phyloP scores from a whole-genome alignment of 2,113 vertebrate species.

The Osmerus mordax region DNA sequence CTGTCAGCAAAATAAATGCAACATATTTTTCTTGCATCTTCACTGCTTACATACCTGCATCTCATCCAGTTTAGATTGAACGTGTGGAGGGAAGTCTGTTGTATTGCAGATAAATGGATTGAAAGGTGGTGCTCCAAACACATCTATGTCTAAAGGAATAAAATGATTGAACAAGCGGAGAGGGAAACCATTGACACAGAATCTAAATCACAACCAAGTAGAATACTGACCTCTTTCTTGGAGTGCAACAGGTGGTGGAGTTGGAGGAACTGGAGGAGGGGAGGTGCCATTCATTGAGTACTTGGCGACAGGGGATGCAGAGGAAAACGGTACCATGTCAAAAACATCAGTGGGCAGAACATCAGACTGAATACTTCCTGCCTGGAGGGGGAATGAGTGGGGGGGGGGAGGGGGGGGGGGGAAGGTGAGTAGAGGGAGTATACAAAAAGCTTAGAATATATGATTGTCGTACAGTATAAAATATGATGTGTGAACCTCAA shows the following conservation, averaged over 20 bases:
- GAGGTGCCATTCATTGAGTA: slow-evolving; percentile 76
- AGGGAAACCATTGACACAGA: background rate
- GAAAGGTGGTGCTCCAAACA: slow-evolving; percentile 87
- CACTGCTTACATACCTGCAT: slow-evolving; percentile 78
- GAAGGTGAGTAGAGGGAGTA: background rate
- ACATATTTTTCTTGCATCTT: background rate
- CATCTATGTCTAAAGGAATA: slow-evolving; percentile 75
- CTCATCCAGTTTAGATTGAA: slow-evolving; percentile 86
- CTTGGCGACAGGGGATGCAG: slow-evolving; percentile 73
- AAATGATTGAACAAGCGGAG: background rate
- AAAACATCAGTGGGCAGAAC: slow-evolving; percentile 82
- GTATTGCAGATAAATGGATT: slow-evolving; percentile 83
- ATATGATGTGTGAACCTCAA: background rate
- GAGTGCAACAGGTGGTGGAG: slow-evolving; percentile 64
- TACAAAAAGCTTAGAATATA: background rate
- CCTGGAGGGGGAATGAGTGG: slow-evolving; percentile 51
- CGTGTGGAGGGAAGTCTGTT: slow-evolving; percentile 82
- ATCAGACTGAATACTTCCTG: slow-evolving; percentile 67
- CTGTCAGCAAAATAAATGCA: too few species aligned
- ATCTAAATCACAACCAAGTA: background rate
- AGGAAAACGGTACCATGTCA: slow-evolving; percentile 88
- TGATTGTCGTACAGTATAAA: background rate
- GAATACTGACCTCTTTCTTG: slow-evolving; percentile 75
- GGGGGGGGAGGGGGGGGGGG: too few species aligned
- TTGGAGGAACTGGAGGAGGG: slow-evolving; percentile 48